These are phyloP conservation scores for Campylomormyrus numenius DNA, from an alignment of 2,113 vertebrate genomes.

Conservation along the genomic window DNA sequence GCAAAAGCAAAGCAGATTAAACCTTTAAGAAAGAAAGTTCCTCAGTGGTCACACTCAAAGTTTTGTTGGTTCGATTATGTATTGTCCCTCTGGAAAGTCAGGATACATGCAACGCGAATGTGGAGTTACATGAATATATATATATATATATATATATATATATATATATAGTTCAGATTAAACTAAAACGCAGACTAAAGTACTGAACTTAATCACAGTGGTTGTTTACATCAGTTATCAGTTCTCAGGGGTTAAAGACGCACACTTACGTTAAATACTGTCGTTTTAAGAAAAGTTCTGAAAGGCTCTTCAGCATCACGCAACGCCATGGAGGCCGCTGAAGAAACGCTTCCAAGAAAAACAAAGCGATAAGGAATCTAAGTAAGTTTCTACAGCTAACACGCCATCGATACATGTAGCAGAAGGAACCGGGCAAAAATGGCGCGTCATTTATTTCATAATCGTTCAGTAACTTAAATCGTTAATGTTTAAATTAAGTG, in stretches of 20 bases:
- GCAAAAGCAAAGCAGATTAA: constrained; percentile 42
- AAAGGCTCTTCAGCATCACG: not conserved
- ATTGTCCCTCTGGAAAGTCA: constrained; percentile 7
- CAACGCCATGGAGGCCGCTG: not conserved
- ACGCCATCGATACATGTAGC: not conserved
- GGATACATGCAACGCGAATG: not conserved
- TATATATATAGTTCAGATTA: not conserved
- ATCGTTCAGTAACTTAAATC: not conserved
- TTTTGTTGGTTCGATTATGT: constrained; percentile 1
- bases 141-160: no score
- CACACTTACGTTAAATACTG: not conserved
- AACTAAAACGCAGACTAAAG: not conserved
- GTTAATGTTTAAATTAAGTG: not conserved
- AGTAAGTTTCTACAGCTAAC: not conserved
- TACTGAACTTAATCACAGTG: not conserved
- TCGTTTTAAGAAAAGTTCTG: not conserved
- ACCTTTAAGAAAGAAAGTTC: constrained; percentile 38
- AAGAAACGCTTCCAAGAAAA: not conserved
- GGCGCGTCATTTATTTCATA: not conserved
- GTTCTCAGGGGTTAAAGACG: not conserved
- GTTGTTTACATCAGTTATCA: not conserved
- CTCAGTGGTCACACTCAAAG: constrained; percentile 36
- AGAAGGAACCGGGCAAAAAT: not conserved
- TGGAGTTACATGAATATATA: no score
- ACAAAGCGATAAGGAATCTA: not conserved